phyloP scores from a whole-genome alignment of 2,888 invertebrate species.

The Acanthococcus lagerstroemiae region DNA sequence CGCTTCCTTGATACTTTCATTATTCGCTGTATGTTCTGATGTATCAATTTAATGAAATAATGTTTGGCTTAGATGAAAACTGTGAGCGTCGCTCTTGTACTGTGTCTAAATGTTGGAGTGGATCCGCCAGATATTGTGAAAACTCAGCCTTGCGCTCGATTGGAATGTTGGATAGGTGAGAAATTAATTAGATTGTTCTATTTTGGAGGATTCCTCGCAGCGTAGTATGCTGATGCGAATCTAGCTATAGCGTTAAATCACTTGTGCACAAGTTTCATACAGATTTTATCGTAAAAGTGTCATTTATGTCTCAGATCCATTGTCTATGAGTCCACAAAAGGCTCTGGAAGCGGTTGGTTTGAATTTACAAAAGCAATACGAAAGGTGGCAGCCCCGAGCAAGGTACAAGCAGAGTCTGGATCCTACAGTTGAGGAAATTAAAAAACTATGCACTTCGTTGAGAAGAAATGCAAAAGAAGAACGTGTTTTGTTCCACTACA shows the following conservation, averaged over 20 bases:
- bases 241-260: too few species aligned
- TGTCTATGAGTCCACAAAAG: slow-evolving; percentile 77
- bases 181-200: too few species aligned
- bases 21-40: neutral
- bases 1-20: neutral
- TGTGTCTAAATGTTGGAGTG: slow-evolving; percentile 97
- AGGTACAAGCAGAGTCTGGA: slow-evolving; percentile 94
- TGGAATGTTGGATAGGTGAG: slow-evolving; percentile 95
- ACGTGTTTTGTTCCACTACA: slow-evolving; percentile 96
- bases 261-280: too few species aligned
- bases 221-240: neutral
- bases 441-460: slow-evolving; percentile 88
- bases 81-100: slow-evolving; percentile 92
- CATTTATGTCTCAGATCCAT: slow-evolving; percentile 55
- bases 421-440: slow-evolving; percentile 96
- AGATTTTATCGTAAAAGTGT: neutral
- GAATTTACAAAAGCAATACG: slow-evolving; percentile 90
- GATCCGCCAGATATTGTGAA: slow-evolving; percentile 98
- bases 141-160: slow-evolving; percentile 87
- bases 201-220: too few species aligned
- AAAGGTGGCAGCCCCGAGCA: slow-evolving; percentile 96
- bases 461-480: slow-evolving; percentile 96
- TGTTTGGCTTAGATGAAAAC: slow-evolving; percentile 78
- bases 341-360: slow-evolving; percentile 86
- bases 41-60: neutral